Evolutionary conservation across 2,888 invertebrate species (phyloP).

Genomic region (Dorcus hopei): DNA sequence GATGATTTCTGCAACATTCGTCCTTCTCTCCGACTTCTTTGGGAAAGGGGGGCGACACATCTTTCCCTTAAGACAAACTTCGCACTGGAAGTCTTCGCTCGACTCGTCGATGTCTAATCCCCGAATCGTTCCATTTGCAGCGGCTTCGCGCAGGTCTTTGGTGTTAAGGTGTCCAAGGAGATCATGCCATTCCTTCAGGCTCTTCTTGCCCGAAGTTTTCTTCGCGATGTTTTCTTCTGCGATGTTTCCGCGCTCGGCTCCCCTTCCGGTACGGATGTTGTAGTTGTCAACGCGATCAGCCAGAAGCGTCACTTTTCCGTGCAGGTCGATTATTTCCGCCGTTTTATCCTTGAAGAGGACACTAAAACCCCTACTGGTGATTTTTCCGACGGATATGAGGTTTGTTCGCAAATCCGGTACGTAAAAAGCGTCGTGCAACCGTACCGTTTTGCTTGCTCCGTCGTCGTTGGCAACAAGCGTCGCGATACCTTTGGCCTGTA

Average conservation of each 20-base stretch:
- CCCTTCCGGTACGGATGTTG: not conserved
- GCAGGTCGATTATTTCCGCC: too few relatives aligned
- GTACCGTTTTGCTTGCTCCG: not conserved
- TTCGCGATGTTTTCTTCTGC: not conserved
- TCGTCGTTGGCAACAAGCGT: not conserved
- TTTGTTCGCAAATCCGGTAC: too few relatives aligned
- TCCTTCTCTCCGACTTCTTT: slow-evolving; percentile 10
- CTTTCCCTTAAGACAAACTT: slow-evolving; percentile 16
- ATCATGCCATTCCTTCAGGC: slow-evolving; percentile 16
- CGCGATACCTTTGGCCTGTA: slow-evolving; percentile 4
- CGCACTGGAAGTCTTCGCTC: slow-evolving; percentile 5
- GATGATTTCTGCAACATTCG: slow-evolving; percentile 24
- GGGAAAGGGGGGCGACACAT: slow-evolving; percentile 18
- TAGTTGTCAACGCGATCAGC: not conserved
- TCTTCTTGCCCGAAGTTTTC: not conserved
- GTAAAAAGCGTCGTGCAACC: too few relatives aligned
- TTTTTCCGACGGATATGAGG: too few relatives aligned
- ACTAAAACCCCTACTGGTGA: too few relatives aligned
- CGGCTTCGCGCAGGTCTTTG: not conserved
- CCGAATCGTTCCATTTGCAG: not conserved
- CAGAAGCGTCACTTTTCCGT: too few relatives aligned
- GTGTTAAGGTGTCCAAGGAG: slow-evolving; percentile 18
- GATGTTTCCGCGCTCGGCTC: not conserved
- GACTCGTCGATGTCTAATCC: not conserved
- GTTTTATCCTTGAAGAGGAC: too few relatives aligned